Evolutionary conservation across 1,140 invertebrate genomes (phyloP).

Genomic region (Neodiprion lecontei): DNA sequence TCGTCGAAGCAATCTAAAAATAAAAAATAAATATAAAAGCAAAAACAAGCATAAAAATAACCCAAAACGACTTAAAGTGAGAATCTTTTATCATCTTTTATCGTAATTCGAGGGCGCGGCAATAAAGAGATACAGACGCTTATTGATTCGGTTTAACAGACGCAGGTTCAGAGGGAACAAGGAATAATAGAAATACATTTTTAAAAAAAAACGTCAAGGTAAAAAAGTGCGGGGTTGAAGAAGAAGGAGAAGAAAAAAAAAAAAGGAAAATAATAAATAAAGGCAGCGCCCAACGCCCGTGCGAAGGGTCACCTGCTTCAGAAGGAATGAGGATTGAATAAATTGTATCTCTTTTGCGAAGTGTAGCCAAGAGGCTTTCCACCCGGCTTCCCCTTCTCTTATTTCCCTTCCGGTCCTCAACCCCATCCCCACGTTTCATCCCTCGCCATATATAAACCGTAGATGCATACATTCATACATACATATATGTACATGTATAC

Average conservation of each 20-base stretch:
- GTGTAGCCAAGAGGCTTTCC: neutral
- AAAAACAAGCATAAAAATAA: too few species aligned
- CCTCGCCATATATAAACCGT: too few species aligned
- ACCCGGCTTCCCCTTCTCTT: neutral
- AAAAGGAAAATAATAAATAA: neutral
- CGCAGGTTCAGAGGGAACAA: neutral
- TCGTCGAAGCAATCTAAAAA: too few species aligned
- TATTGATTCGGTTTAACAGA: neutral
- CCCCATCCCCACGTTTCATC: too few species aligned
- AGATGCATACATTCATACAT: too few species aligned
- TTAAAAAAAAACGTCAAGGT: too few species aligned
- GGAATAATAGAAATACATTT: neutral
- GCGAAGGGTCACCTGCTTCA: neutral
- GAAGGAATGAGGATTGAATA: constrained; percentile 1
- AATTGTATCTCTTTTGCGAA: neutral
- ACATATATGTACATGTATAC: too few species aligned
- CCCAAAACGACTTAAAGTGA: too few species aligned
- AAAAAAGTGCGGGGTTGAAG: neutral
- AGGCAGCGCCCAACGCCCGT: neutral
- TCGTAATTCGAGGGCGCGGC: too few species aligned
- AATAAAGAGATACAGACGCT: neutral
- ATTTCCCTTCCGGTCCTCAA: too few species aligned
- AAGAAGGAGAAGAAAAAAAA: neutral
- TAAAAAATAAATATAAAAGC: too few species aligned
- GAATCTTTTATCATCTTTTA: too few species aligned